A percentile compares a stretch with the other conserved stretches of the same genome.
Conservation (phyloP, 1,140 invertebrate genomes). For the Pogonomyrmex californicus region DNA sequence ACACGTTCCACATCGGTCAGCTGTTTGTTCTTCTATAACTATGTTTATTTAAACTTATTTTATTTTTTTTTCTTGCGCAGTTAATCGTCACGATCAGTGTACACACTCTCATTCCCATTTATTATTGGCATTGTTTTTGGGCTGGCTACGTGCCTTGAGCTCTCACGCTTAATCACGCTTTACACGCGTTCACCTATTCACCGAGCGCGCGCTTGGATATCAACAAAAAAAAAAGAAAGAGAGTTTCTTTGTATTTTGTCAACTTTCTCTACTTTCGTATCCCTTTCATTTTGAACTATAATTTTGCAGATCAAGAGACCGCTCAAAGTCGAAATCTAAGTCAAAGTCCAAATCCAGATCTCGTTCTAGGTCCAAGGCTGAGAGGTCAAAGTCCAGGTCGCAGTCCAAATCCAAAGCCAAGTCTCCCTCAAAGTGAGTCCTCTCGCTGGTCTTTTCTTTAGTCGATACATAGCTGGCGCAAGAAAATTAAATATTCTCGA, state of each 20-base stretch:
- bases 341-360: conserved; percentile 89
- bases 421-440: conserved; percentile 86
- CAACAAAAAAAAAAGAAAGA: conserved; percentile 10
- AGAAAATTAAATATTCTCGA: conserved; percentile 54
- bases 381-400: conserved; percentile 89
- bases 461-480: conserved; percentile 63
- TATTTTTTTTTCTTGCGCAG: conserved; percentile 75
- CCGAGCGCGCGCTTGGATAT: conserved; percentile 35
- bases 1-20: conserved; percentile 51
- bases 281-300: conserved; percentile 81
- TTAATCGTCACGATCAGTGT: conserved; percentile 51
- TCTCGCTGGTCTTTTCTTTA: conserved; percentile 55
- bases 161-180: conserved; percentile 64
- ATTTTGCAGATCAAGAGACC: conserved; percentile 88
- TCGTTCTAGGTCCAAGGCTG: conserved; percentile 87
- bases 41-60: conserved; percentile 43
- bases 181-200: conserved; percentile 58
- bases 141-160: conserved; percentile 72
- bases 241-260: conserved; percentile 66
- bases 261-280: conserved; percentile 67
- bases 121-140: conserved; percentile 80
- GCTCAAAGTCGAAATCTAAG: conserved; percentile 88
- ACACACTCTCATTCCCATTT: conserved; percentile 50
- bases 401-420: conserved; percentile 88
- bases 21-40: conserved; percentile 37